Evolutionary conservation across 2,113 vertebrate genomes (phyloP).

Genomic region (Chroicocephalus ridibundus): DNA sequence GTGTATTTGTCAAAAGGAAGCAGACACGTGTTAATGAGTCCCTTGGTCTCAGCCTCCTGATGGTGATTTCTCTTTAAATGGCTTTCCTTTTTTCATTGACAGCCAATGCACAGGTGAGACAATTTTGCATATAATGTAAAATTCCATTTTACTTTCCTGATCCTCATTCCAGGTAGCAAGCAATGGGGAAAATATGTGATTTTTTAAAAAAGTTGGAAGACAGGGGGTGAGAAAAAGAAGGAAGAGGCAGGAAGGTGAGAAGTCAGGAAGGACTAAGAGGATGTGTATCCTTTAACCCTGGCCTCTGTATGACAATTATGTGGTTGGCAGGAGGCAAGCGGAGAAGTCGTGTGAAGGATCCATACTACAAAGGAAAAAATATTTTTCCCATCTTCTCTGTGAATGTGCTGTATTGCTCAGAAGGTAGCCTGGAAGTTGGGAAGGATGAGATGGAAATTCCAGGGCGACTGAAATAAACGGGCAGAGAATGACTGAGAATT

Average conservation of each 20-base stretch:
- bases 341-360: not conserved
- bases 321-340: not conserved
- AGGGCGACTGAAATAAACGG: not conserved
- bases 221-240: not conserved
- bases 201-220: not conserved
- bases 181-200: rapidly evolving
- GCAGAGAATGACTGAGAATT: not conserved
- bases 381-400: not conserved
- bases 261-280: not conserved
- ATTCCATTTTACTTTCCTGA: not conserved
- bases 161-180: not conserved
- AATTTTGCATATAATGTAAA: not conserved
- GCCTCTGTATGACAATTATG: not conserved
- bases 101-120: not conserved
- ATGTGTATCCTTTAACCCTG: not conserved
- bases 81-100: not conserved
- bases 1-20: not conserved
- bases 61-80: not conserved
- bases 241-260: not conserved
- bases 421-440: not conserved
- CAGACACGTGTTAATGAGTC: not conserved
- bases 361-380: not conserved
- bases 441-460: not conserved
- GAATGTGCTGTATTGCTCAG: not conserved
- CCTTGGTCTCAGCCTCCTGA: not conserved